Evolutionary conservation across 2,797 vertebrate species (phyloP).

Genomic region (Nannoperca obscura): DNA sequence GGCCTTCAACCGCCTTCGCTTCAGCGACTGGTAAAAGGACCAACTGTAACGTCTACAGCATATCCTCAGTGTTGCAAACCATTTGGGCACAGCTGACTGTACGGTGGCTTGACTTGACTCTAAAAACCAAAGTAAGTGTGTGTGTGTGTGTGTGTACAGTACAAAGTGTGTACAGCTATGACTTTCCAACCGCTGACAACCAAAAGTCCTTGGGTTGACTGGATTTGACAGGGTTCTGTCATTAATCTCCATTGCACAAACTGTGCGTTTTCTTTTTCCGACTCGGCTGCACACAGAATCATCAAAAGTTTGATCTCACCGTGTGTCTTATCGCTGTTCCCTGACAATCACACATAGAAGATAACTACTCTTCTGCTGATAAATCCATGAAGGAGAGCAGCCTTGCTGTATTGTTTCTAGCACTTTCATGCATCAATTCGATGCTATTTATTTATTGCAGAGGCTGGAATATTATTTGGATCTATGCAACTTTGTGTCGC

Average conservation of each 20-base stretch:
- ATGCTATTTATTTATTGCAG: slow-evolving; percentile 10
- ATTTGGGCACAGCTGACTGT: slow-evolving; percentile 1
- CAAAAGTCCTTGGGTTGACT: slow-evolving; percentile 41
- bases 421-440: slow-evolving; percentile 41
- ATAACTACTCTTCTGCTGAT: slow-evolving; percentile 59
- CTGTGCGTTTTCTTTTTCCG: slow-evolving; percentile 11
- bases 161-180: neutral
- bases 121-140: slow-evolving; percentile 43
- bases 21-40: slow-evolving; percentile 79
- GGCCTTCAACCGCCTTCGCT: slow-evolving; percentile 89
- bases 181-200: slow-evolving; percentile 53
- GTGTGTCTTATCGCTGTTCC: slow-evolving; percentile 12
- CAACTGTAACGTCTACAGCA: neutral
- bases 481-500: slow-evolving; percentile 56
- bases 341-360: slow-evolving; percentile 41
- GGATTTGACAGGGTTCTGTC: slow-evolving; percentile 32
- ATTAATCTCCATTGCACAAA: neutral
- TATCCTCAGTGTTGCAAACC: neutral
- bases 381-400: neutral
- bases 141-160: no score
- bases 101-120: neutral
- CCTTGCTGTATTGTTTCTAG: slow-evolving; percentile 45
- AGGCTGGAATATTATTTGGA: slow-evolving; percentile 46
- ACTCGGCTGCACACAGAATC: neutral
- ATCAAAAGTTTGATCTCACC: slow-evolving; percentile 9